Evolutionary conservation across 2,888 invertebrate genomes (phyloP), one percentile per base, ranked within the genome.

Genomic region (Octodonta nipae): DNA sequence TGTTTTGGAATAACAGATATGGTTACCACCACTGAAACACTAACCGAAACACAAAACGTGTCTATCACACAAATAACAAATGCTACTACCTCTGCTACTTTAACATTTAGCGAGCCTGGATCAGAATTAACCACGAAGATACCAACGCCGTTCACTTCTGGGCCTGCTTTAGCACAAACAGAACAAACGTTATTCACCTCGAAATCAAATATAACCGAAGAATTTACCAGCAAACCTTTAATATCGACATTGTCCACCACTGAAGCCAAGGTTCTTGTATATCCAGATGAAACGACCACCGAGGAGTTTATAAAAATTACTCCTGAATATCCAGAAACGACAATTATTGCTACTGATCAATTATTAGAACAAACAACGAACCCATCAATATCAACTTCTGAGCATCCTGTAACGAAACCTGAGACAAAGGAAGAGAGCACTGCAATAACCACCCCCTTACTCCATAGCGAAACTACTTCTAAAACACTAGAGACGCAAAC

Each of bases 1-100:
- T 55, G 46, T 51, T 56, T 56, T 56, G 47, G 50, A 54, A 56
- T 56, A 60, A 61, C 59, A 61, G 62, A 62, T 59, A 53, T 54
- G 55, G 60, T 51, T 44, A 51, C 56, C 49, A 60, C 60, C 52
- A 51, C 58, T 46, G 55, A 55, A 54, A 55, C 60, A 60, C 58
- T 60, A 60, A 61, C 57, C 38, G 59, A 60, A 55, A 58, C 55
- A 52, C 52, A 51, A 52, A 46, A 47, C 41, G 49, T 49, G 50
- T 48, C 44, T 41, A 36, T 36, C 42, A 46, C 49, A 47, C 51
- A 49, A 51, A 51, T 50, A 50, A 53, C 52, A 44, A 51, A 47
- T 38, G 47, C 49, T 49, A 45, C 47, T 46, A 46, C 47, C 42
- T 45, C 50, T 45, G 48, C 51, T 50, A 51, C 46, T 44, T 44